These are phyloP conservation scores for Ciconia boyciana DNA, from an alignment of 2,113 vertebrate genomes.

Conservation along the genomic window DNA sequence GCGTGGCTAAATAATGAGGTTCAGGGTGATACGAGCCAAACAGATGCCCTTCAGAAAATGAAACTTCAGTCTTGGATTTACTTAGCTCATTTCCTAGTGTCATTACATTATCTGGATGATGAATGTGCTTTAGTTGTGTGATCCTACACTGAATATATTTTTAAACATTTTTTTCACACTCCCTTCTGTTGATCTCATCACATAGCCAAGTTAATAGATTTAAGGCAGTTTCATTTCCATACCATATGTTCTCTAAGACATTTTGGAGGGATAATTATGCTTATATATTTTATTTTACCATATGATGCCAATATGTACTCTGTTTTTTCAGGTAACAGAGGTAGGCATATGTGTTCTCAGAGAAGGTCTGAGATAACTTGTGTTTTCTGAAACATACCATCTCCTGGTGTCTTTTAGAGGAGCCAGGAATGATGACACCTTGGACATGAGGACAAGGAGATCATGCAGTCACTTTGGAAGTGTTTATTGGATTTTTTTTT, in stretches of 20 bases:
- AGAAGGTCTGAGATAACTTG: background rate
- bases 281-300: background rate
- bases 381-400: background rate
- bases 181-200: constrained; percentile 43
- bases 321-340: background rate
- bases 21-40: background rate
- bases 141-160: constrained; percentile 12
- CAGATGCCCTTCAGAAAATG: constrained; percentile 52
- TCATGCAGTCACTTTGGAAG: background rate
- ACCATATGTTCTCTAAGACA: background rate
- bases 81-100: constrained; percentile 58
- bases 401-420: background rate
- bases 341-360: fast-evolving
- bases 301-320: background rate
- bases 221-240: constrained; percentile 11
- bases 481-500: background rate
- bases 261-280: background rate
- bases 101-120: constrained; percentile 9
- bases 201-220: background rate
- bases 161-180: background rate
- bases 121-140: background rate
- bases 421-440: background rate
- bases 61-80: constrained; percentile 26
- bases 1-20: background rate
- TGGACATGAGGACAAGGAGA: background rate